Evolutionary conservation across 2,113 vertebrate species (phyloP), one percentile per base, ranked within the genome.

Genomic region (Hippocampus guttulatus): DNA sequence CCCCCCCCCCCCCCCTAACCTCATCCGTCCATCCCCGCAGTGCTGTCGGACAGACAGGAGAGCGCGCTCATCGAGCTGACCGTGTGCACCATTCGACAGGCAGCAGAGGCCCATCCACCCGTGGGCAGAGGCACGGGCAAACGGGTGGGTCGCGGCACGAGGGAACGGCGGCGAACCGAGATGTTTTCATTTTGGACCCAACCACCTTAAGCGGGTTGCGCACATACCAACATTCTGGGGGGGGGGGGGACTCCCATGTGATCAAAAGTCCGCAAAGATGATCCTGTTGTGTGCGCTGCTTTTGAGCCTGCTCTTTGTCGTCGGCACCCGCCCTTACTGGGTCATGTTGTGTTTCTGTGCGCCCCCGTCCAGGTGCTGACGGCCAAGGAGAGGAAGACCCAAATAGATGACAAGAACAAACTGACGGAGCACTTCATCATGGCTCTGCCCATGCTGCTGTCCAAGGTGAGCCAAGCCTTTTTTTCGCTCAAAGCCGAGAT

Each of bases 391-490:
- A 95, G 96, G 81, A 99, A 99, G 94, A 98, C 95, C 18, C 97
- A 99, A 87, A 97, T 99, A 82, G 97, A 99, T 5, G 97, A 99
- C 83, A 95, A 95, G 84, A 99, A 98, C 89, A 98, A 98, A 88
- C 83, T 99, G 89, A 99, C 97, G 1, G 97, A 99, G 75, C 96
- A 99, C 90, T 98, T 96, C 92, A 98, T 99, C 89, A 96, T 98
- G 90, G 95, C 96, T 77, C 94, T 99, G 87, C 97, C 97, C 70
- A 95, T 99, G 96, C 90, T 99, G 40, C 87, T 99, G 23, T 98
- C 96, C 77, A 99, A 99, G 95, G 97, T 98, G 92, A 73, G 67
- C 41, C 5, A 12, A 27, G 2, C 30, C 52, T 20, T 63, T 45
- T 20, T 63, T 45, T 23, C 60, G 49, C 9, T 5, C 16, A 12